Percentiles rank a stretch among this genome's conserved stretches.
phyloP scores from a whole-genome alignment of 2,113 vertebrate genomes.

The Oxyruncus cristatus region DNA sequence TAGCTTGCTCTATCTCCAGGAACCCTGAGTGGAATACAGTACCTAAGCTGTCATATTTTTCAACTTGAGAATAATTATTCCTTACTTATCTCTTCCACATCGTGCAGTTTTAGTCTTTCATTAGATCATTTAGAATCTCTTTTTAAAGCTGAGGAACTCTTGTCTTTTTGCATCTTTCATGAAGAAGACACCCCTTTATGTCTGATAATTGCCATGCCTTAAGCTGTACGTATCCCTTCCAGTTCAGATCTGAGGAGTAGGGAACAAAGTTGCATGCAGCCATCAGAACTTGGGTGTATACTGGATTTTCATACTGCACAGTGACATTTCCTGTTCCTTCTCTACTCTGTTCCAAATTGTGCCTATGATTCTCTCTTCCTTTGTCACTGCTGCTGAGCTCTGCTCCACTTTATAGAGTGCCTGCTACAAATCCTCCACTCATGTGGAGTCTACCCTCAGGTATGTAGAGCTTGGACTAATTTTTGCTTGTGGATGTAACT shows the following conservation, averaged over 20 bases:
- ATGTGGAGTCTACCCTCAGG: not conserved
- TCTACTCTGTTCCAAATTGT: not conserved
- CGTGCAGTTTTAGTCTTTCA: not conserved
- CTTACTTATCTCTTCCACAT: not conserved
- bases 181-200: not conserved
- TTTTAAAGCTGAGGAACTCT: not conserved
- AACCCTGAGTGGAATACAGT: not conserved
- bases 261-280: not conserved
- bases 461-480: not conserved
- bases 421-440: not conserved
- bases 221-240: not conserved
- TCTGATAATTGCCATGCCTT: not conserved
- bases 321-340: not conserved
- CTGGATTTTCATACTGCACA: not conserved
- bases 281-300: not conserved
- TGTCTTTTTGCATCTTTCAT: not conserved
- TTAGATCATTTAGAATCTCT: not conserved
- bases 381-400: not conserved
- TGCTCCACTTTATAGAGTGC: not conserved
- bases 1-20: not conserved
- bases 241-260: not conserved
- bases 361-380: not conserved
- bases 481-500: not conserved
- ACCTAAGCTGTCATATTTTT: not conserved
- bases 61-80: not conserved